A percentile compares a stretch with the other conserved stretches of the same genome.
These are phyloP conservation scores for Iselma pallidipennis DNA, from an alignment of 2,888 invertebrate species.

Conservation along the genomic window DNA sequence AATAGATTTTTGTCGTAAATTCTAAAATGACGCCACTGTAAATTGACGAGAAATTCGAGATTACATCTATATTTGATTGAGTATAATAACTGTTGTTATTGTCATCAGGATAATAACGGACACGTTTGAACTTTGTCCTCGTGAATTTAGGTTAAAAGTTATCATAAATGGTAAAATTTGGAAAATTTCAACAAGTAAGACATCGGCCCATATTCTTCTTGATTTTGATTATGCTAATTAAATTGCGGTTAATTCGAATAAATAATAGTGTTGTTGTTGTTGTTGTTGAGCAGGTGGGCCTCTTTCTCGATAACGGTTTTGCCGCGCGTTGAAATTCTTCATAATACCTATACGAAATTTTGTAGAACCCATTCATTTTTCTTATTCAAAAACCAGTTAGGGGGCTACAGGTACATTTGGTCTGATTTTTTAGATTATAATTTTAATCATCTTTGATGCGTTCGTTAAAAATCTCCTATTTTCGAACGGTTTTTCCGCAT, in stretches of 20 bases:
- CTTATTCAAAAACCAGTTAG: neutral
- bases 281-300: neutral
- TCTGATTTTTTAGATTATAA: no score
- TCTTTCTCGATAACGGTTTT: constrained; percentile 1
- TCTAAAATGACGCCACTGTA: neutral
- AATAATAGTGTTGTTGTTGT: neutral
- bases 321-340: neutral
- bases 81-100: neutral
- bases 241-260: neutral
- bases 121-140: neutral
- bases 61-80: neutral
- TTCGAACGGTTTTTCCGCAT: neutral
- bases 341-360: neutral
- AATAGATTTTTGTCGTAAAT: neutral
- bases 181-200: neutral
- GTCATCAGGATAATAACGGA: neutral
- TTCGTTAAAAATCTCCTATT: no score
- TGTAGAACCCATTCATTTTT: neutral
- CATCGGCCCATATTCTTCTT: neutral
- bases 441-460: no score
- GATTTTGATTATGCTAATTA: neutral
- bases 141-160: neutral
- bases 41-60: neutral
- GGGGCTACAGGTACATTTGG: neutral
- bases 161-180: neutral